Percentiles rank a stretch among this genome's conserved stretches.
phyloP scores from a whole-genome alignment of 1,140 invertebrate genomes.

The Eurosta solidaginis region DNA sequence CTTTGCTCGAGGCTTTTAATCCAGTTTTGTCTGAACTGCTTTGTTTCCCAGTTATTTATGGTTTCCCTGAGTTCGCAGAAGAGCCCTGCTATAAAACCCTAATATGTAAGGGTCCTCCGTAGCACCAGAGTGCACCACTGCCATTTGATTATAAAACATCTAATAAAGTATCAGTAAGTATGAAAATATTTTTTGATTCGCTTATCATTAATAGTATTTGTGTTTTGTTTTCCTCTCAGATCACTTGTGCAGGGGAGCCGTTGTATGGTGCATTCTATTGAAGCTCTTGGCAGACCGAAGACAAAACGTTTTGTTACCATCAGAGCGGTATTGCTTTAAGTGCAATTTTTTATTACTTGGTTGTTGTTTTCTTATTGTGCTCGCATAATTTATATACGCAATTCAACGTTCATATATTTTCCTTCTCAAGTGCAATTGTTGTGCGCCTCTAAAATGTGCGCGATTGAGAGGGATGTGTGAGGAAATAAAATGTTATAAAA shows the following conservation, averaged over 20 bases:
- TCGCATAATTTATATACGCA: constrained; percentile 3
- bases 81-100: no score
- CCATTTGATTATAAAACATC: no score
- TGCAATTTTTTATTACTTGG: no score
- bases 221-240: background rate
- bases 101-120: no score
- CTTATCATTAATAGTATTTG: constrained; percentile 15
- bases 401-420: background rate
- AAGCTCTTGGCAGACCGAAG: background rate
- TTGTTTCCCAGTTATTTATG: no score
- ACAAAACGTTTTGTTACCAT: background rate
- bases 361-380: no score
- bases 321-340: background rate
- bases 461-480: background rate
- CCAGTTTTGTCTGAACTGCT: no score
- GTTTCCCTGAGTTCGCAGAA: no score
- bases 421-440: background rate
- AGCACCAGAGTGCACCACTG: no score
- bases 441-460: background rate
- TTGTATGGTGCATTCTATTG: no score
- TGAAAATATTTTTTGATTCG: background rate
- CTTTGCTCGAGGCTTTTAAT: no score
- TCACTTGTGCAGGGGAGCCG: background rate
- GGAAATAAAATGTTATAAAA: no score
- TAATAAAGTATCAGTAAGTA: background rate